Conservation (phyloP, 2,113 vertebrate species). For the Colistium nudipinnis region DNA sequence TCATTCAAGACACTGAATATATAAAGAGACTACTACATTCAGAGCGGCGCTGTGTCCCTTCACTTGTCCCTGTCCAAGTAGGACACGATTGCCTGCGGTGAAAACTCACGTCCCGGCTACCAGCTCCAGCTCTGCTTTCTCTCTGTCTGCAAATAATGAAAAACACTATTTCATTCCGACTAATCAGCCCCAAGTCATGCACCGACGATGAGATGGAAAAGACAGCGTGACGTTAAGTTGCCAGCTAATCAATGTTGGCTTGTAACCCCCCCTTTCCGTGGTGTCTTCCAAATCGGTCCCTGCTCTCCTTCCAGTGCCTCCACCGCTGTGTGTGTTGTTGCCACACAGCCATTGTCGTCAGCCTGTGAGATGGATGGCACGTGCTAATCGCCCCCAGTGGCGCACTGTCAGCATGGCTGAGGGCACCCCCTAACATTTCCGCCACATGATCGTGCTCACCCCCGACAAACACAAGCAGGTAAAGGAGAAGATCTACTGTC, state of each 20-base stretch:
- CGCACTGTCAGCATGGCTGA: slow-evolving; percentile 71
- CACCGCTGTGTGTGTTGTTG: neutral
- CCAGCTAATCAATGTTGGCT: slow-evolving; percentile 74
- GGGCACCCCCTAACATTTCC: slow-evolving; percentile 77
- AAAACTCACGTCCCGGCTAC: slow-evolving; percentile 63
- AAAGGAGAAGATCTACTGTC: slow-evolving; percentile 42
- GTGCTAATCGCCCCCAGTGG: slow-evolving; percentile 74
- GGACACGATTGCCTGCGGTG: slow-evolving; percentile 67
- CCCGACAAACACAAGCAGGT: slow-evolving; percentile 59
- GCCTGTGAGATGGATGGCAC: slow-evolving; percentile 69
- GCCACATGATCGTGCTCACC: slow-evolving; percentile 50
- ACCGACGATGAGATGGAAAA: slow-evolving; percentile 70
- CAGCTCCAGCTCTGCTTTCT: slow-evolving; percentile 35
- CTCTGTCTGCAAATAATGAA: slow-evolving; percentile 57
- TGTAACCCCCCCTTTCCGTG: slow-evolving; percentile 49
- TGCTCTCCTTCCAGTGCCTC: slow-evolving; percentile 9
- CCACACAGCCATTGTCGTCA: slow-evolving; percentile 29
- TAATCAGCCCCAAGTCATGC: slow-evolving; percentile 71
- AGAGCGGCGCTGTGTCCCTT: slow-evolving; percentile 22
- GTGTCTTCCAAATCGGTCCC: slow-evolving; percentile 40
- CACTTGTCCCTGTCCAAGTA: slow-evolving; percentile 56
- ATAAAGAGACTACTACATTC: neutral
- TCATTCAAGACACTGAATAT: neutral
- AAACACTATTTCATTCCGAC: slow-evolving; percentile 72
- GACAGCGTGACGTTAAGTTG: slow-evolving; percentile 76